Base-by-base conservation (phyloP, 2,113 vertebrate species). In the Ictidomys tridecemlineatus region DNA sequence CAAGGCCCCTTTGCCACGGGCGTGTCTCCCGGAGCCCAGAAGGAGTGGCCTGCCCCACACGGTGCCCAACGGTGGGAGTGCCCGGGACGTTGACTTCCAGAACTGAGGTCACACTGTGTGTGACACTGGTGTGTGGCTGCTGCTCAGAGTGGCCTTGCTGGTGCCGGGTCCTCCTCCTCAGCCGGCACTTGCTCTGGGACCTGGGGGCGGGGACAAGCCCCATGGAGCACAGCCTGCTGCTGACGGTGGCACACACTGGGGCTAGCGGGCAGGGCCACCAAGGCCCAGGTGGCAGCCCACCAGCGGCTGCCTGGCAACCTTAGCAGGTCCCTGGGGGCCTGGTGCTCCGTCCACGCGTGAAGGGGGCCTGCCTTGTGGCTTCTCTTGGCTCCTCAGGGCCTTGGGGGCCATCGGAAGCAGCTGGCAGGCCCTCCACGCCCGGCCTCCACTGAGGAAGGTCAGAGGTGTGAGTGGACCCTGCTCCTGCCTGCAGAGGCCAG, bases 301-400 rank as follows among this genome's bases (percentile, higher is more conserved):
- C 1, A 4, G 56, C 28, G 10, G 7, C 73, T 4, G 6, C 22
- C 20, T 58, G 58, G 58, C 20, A 22, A 22, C 58, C 58, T 0
- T 32, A 22, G 34, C 58, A 26, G 22, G 5, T 51, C 73, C 1
- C n/a, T 13, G 7, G 1, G 2, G 20, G 20, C 20, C 51, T 3
- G 1, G 70, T 39, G 42, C 8, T 45, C 53, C 7, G 0, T 11
- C 69, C 45, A 1, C 22, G 9, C 58, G 1, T 22, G n/a, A 4
- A n/a, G 30, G 13, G 51, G 45, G 45, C 45, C 45, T 45, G 45
- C 45, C 7, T 8, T 45, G 45, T 45, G 7, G 45, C 45, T 30
- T 34, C 51, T 12, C 61, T 6, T 20, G 37, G 42, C 32, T 77
- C 22, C 37, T 67, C 17, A 9, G 74, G 72, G 1, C 30, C 37